Conservation (phyloP, 1,140 invertebrate species). For the Planococcus citri region DNA sequence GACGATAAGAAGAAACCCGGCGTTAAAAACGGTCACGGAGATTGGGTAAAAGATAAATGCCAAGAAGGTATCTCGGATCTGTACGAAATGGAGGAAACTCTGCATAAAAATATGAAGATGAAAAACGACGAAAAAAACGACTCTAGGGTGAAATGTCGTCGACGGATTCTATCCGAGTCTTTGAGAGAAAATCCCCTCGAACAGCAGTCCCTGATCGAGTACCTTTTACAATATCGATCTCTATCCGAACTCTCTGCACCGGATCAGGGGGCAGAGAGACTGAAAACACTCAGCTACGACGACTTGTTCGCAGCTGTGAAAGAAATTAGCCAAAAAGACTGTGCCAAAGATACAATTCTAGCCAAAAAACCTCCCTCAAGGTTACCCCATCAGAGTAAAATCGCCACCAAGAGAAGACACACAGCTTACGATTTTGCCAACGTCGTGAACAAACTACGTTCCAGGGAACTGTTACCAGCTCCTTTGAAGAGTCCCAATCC, state of each 20-base stretch:
- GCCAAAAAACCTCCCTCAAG: background rate
- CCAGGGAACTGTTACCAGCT: background rate
- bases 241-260: slow-evolving; percentile 18
- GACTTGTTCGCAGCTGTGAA: slow-evolving; percentile 29
- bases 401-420: slow-evolving; percentile 9
- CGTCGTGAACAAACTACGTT: background rate
- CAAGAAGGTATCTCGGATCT: slow-evolving; percentile 31
- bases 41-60: slow-evolving; percentile 32
- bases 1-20: slow-evolving; percentile 12
- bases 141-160: slow-evolving; percentile 2
- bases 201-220: slow-evolving; percentile 29
- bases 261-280: background rate
- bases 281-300: slow-evolving; percentile 29
- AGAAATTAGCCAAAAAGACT: slow-evolving; percentile 23
- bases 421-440: slow-evolving; percentile 8
- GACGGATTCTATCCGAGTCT: slow-evolving; percentile 25
- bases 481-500: background rate
- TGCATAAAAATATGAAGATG: slow-evolving; percentile 20
- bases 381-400: background rate
- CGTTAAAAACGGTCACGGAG: slow-evolving; percentile 24
- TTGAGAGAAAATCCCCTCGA: slow-evolving; percentile 29
- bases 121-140: background rate
- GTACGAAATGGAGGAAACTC: slow-evolving; percentile 29
- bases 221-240: slow-evolving; percentile 25
- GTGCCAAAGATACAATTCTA: background rate